Base-by-base conservation (phyloP, 35 echinoderm and acorn worm genomes). In the Heliocidaris erythrogramma region DNA sequence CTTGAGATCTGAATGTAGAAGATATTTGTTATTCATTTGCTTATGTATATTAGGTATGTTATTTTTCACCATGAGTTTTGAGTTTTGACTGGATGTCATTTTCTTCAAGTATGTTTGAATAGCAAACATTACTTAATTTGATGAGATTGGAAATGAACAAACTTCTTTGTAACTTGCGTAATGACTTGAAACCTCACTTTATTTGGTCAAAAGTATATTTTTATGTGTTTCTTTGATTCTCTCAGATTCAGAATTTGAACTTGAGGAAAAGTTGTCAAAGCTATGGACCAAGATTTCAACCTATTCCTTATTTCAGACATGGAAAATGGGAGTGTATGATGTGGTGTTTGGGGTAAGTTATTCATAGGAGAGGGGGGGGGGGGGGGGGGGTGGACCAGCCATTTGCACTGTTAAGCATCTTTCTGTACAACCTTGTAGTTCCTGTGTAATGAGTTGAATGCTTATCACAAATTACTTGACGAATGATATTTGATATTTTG, bases 261-360 rank as follows among this genome's bases (percentile, higher is more conserved):
- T 92, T 13, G 91, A 92, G 91, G 49, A 59, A 48, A 92, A 92
- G 30, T 2, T 92, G 17, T 52, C 17, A 18, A 49, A n/a, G 49
- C 49, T 92, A 50, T 92, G 91, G 91, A 59, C 0, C 91, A 92
- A 92, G n/a, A 47, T 92, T 2, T 92, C 91, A 59, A 18, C 91
- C 47, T 59, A 92, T 59, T 13, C 9, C 9, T 27, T 48, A 42
- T 92, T 52, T 48, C 9, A 30, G 48, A 48, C 5, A 7, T 92
- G 91, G 91, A 49, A 92, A 92, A 4, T 92, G 2, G 91, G 91
- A 49, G 29, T 18, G 10, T 92, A 92, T 48, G 31, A 48, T 32
- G 24, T 48, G 48, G 48, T 17, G 5, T 2, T 17, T 30, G 91
- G 91, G 49, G 91, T 92, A 59, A 11, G 91, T 92, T 5, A 52